A percentile compares a stretch with the other conserved stretches of the same genome.
phyloP scores from a whole-genome alignment of 2,888 invertebrate species.

The Mimumesa dahlbomi region DNA sequence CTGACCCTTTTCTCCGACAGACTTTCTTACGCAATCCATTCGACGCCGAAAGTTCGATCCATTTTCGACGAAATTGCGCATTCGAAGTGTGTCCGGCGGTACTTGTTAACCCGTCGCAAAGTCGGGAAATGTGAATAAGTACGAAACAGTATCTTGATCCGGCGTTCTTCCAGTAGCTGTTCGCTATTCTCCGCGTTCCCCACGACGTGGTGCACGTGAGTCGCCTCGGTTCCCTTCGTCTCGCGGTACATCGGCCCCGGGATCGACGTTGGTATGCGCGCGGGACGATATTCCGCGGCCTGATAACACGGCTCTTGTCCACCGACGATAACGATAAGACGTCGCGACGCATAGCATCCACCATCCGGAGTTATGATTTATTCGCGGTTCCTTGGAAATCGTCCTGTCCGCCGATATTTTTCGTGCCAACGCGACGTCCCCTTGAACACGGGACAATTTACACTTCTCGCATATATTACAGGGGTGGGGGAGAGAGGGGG shows the following conservation, averaged over 20 bases:
- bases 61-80: too few species aligned
- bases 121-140: too few species aligned
- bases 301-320: slow-evolving; percentile 14
- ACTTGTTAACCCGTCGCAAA: too few species aligned
- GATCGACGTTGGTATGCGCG: neutral
- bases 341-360: slow-evolving; percentile 3
- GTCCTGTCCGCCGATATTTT: slow-evolving; percentile 5
- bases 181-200: too few species aligned
- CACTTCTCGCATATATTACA: too few species aligned
- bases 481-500: neutral
- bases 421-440: slow-evolving; percentile 17
- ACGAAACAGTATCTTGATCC: too few species aligned
- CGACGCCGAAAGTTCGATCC: too few species aligned
- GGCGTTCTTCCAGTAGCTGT: too few species aligned
- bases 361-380: slow-evolving; percentile 47
- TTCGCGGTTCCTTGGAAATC: slow-evolving; percentile 45
- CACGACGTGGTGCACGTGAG: too few species aligned
- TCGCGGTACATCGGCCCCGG: neutral
- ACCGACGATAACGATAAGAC: slow-evolving; percentile 50
- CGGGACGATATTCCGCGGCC: neutral
- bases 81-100: too few species aligned
- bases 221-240: neutral
- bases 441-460: neutral
- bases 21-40: too few species aligned
- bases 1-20: too few species aligned